Base-by-base conservation (phyloP, 1,140 invertebrate genomes). In the Zaprionus inermis region DNA sequence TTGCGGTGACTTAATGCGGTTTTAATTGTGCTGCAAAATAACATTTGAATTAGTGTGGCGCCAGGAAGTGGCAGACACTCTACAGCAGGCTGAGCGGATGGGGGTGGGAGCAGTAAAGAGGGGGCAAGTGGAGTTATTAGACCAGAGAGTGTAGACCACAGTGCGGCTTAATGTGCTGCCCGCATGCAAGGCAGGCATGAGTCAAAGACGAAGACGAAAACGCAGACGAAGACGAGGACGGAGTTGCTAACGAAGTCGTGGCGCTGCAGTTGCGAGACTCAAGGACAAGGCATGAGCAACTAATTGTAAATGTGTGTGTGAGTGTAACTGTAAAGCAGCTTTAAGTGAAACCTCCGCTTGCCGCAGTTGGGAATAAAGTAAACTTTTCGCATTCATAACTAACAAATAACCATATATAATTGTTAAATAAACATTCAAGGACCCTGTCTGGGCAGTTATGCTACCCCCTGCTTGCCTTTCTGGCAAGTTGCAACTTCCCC, bases 1-100 rank as follows among this genome's bases (percentile, higher is more conserved):
- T 41, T 30, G 49, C 10, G 72, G 72, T 65, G 66, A 73, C 72
- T 83, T 88, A 88, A 88, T 88, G 77, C 73, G 70, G 67, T 80
- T 88, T 88, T 88, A 88, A 88, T 88, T 89, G 83, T 80, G 77
- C 84, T 66, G 84, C 59, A 71, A 75, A 83, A 88, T 78, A 88
- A 88, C 84, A 89, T 88, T 88, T 89, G 83, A 88, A 88, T 89
- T 83, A 88, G 79, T 80, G 67, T 80, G 76, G 84, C 77, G 80
- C 73, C 76, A 83, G 83, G 52, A 49, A 78, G 63, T 44, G 51
- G 63, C 38, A 79, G 76, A 75, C 72, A 78, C 30, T n/a, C n/a
- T n/a, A n/a, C n/a, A n/a, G n/a, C n/a, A n/a, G n/a, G n/a, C n/a
- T n/a, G n/a, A n/a, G n/a, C n/a, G n/a, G n/a, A n/a, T n/a, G n/a